Evolutionary conservation across 64 coral and sea anemone species (phyloP), one percentile per base, ranked within the genome.

Genomic region (Montipora foliosa): DNA sequence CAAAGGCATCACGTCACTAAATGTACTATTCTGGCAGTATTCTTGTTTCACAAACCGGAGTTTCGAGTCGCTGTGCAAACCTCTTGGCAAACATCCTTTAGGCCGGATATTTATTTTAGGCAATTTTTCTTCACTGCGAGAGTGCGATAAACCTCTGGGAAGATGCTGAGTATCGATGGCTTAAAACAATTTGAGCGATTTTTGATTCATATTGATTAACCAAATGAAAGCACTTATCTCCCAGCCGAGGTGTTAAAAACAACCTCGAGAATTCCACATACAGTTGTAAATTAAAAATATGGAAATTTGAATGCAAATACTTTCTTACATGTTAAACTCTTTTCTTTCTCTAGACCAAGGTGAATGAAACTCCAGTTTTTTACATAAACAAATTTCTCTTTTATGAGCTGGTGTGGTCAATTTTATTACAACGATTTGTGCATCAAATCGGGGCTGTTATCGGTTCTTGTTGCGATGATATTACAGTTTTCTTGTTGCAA

Each of bases 71-170:
- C 37, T 37, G 37, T 37, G 37, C 37, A 82, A 44, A 22, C 37
- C 44, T 62, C 20, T 10, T 68, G 44, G 45, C 81, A 84, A 84
- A 84, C 59, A 84, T 47, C 81, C 60, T 68, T 68, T 48, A 67
- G 20, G 10, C 19, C 7, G 59, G 44, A 47, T 68, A 68, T 84
- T 68, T 84, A 84, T 68, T 84, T 84, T 68, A 48, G 3, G 37
- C 37, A 37, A 37, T 37, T 37, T 37, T 37, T 37, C 37, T 37
- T 37, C 37, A 37, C 37, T 37, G 1, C 37, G 37, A 37, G 1
- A 37, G 37, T 37, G 37, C 37, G 37, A 37, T 37, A 37, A 37
- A 37, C 37, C 37, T 37, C 37, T 37, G 37, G 37, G 37, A 37
- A 37, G 37, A 37, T 37, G 37, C 37, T 37, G 37, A 37, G 37